Evolutionary conservation across 1,140 invertebrate species (phyloP).

Genomic region (Pygmarrhopalites habei): DNA sequence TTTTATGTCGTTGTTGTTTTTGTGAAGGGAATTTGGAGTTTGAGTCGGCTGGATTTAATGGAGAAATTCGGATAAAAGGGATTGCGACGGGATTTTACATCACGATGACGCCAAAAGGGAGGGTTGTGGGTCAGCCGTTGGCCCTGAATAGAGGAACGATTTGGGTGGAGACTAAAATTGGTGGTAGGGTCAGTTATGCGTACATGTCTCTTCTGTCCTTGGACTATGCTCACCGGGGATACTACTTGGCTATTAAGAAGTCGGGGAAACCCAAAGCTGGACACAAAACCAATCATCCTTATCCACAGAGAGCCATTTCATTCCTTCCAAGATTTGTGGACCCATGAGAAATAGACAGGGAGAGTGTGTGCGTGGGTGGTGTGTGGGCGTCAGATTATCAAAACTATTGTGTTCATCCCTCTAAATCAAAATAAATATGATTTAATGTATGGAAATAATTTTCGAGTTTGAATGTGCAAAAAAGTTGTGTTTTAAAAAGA

Average conservation of each 20-base stretch:
- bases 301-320: constrained; percentile 56
- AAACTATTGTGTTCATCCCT: too few species aligned
- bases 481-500: too few species aligned
- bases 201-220: constrained; percentile 50
- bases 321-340: constrained; percentile 48
- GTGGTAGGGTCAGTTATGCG: not conserved
- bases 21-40: constrained; percentile 51
- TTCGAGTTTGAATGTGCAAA: too few species aligned
- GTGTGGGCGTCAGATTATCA: too few species aligned
- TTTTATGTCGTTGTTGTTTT: too few species aligned
- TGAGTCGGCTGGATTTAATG: constrained; percentile 46
- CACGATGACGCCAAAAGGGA: constrained; percentile 56
- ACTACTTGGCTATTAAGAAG: constrained; percentile 59
- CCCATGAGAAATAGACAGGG: too few species aligned
- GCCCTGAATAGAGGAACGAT: constrained; percentile 29
- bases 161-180: constrained; percentile 36
- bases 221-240: constrained; percentile 53
- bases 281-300: constrained; percentile 51
- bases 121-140: constrained; percentile 42
- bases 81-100: constrained; percentile 53
- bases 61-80: constrained; percentile 53
- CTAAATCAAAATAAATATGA: too few species aligned
- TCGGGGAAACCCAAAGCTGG: constrained; percentile 55
- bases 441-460: too few species aligned
- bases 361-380: too few species aligned